Base-by-base conservation (phyloP, 1,140 invertebrate species). In the Papilio dardanus region DNA sequence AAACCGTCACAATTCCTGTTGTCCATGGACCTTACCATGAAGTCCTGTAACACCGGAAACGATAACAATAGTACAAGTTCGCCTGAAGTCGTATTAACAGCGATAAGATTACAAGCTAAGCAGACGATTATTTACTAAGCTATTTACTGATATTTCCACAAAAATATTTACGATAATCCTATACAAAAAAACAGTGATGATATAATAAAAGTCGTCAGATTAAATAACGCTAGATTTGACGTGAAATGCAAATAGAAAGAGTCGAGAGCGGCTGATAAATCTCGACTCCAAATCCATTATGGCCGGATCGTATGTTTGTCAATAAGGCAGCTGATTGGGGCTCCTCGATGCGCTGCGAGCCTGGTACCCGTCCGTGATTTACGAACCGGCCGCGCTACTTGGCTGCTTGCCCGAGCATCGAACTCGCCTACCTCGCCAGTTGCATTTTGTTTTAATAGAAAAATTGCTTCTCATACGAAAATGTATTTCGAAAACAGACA, bases 271-370 rank as follows among this genome's bases (percentile, higher is more conserved):
- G 81, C 76, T 85, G 84, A 91, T 91, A 91, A 90, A 90, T 90
- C 83, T 81, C 82, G 78, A 82, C 80, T 75, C 42, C 4, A 81
- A 87, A 83, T 91, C 88, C 88, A 91, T 91, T 92, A 91, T 88
- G 79, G 78, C 76, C 79, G 77, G 81, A 86, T 86, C 85, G 87
- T 91, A 91, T 91, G 89, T 91, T 92, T 92, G 91, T 92, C 91
- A 92, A 92, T 91, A 90, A 87, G 83, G 84, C 84, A 88, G 83
- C 83, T 92, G 89, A 91, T 91, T 91, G 89, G 89, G 85, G 82
- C 87, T 91, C 88, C 86, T 90, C 86, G 83, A 79, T 77, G 81
- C 84, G 79, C 86, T 91, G 84, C 83, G 80, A 85, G 86, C 89
- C 86, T 90, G 86, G 88, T 91, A 86, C 85, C 84, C 73, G 76